These are phyloP conservation scores for Dioctria linearis DNA, from an alignment of 2,888 invertebrate genomes.

Conservation along the genomic window DNA sequence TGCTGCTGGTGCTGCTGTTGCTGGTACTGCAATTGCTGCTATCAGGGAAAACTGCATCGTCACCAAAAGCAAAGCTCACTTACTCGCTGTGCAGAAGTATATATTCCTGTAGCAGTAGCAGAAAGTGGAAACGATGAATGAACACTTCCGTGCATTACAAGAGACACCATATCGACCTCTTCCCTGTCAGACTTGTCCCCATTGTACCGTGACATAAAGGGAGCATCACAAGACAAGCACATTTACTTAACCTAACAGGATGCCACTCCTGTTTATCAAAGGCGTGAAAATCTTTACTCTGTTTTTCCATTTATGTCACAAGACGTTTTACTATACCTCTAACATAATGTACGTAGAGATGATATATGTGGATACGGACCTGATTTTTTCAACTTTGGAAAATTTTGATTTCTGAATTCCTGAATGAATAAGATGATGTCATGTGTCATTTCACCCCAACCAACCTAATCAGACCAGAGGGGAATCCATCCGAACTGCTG, in stretches of 20 bases:
- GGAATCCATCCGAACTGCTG: background rate
- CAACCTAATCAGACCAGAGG: background rate
- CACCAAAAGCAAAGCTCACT: background rate
- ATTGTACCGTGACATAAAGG: slow-evolving; percentile 3
- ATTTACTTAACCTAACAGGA: slow-evolving; percentile 20
- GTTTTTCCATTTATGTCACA: slow-evolving; percentile 5
- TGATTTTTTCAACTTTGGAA: background rate
- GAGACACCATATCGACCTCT: slow-evolving; percentile 1
- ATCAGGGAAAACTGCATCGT: background rate
- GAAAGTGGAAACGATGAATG: slow-evolving; percentile 4
- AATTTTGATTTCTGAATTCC: background rate
- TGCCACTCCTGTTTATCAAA: slow-evolving; percentile 17
- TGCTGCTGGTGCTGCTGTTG: background rate
- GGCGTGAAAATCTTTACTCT: background rate
- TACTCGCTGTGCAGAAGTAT: no score
- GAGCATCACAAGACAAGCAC: slow-evolving; percentile 14
- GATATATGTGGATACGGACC: no score
- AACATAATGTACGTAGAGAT: background rate
- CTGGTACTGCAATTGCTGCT: background rate
- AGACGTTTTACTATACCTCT: background rate
- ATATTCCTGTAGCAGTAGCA: background rate
- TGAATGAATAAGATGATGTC: background rate
- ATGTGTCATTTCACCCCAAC: background rate
- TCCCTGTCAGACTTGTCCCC: slow-evolving; percentile 6
- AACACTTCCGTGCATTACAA: slow-evolving; percentile 6